These are phyloP conservation scores for Dromas ardeola DNA, from an alignment of 2,113 vertebrate genomes.

Conservation along the genomic window DNA sequence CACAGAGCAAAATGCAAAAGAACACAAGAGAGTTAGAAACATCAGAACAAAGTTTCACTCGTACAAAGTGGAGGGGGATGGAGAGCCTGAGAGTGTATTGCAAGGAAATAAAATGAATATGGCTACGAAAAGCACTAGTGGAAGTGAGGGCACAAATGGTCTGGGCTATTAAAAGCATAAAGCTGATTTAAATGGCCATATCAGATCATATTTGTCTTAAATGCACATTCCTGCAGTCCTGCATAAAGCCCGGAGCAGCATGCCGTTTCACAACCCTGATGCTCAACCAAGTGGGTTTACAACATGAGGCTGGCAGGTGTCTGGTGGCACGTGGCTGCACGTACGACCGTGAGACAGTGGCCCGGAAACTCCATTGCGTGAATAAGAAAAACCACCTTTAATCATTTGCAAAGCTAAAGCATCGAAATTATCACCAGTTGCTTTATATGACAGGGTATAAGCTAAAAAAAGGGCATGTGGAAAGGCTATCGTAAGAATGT, in stretches of 20 bases:
- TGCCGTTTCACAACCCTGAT: not conserved
- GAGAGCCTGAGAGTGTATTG: not conserved
- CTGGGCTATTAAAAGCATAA: not conserved
- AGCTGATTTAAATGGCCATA: not conserved
- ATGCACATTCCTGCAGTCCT: not conserved
- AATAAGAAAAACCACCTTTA: not conserved
- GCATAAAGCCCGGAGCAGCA: not conserved
- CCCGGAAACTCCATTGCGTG: not conserved
- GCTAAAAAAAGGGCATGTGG: not conserved
- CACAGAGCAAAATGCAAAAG: constrained; percentile 37
- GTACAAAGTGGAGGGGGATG: not conserved
- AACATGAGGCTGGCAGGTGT: not conserved
- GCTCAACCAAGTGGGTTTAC: not conserved
- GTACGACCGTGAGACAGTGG: not conserved
- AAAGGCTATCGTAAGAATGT: not conserved
- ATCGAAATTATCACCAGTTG: not conserved
- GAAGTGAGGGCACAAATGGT: not conserved
- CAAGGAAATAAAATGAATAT: not conserved
- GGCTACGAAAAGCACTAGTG: not conserved
- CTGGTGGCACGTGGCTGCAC: not conserved
- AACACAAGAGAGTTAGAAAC: not conserved
- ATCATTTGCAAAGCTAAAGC: constrained; percentile 40
- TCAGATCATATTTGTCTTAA: not conserved
- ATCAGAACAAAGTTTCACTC: not conserved
- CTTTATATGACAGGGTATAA: not conserved